Base-by-base conservation (phyloP, 2,797 vertebrate species). In the Hypotaenidia okinawae region DNA sequence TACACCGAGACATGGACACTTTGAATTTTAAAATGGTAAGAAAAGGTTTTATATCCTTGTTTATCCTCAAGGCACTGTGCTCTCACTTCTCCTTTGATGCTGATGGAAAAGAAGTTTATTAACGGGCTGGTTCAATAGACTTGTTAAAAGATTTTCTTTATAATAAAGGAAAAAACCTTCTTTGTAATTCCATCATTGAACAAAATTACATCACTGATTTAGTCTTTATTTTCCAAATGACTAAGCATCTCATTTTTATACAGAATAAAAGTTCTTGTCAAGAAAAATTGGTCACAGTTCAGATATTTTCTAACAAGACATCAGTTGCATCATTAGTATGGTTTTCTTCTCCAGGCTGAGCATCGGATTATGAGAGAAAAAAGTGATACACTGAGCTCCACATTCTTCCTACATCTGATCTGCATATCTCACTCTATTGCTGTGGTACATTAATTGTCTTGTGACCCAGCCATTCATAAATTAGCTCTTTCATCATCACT, bases 271-370 rank as follows among this genome's bases (percentile, higher is more conserved):
- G 93, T 95, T 97, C 87, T 97, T 97, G 97, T 97, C 96, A 96
- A 96, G 95, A 97, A 96, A 97, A 97, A 96, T 95, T 97, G 96
- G 94, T 97, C 95, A 96, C 94, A 95, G 94, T 94, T 97, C 95
- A 95, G 94, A 92, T 96, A 87, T 94, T 97, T 97, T 89, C 97
- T 98, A 97, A 97, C 94, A 97, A 97, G 96, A 95, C 93, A 90
- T 85, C 93, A 96, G 94, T 91, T 97, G 95, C 45, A 80, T 91
- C 95, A 87, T 90, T 91, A 96, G 89, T 89, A 73, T 81, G 62
- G 30, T 84, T 96, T 93, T 76, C 47, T 17, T 39, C 13, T 69
- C 63, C 88, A 76, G 87, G 76, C 61, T 94, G 79, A 95, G 90
- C 62, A 89, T 93, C 58, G 83, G 85, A 16, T 79, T 87, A 35